Evolutionary conservation across 2,888 invertebrate species (phyloP).

Genomic region (Seira ritae): DNA sequence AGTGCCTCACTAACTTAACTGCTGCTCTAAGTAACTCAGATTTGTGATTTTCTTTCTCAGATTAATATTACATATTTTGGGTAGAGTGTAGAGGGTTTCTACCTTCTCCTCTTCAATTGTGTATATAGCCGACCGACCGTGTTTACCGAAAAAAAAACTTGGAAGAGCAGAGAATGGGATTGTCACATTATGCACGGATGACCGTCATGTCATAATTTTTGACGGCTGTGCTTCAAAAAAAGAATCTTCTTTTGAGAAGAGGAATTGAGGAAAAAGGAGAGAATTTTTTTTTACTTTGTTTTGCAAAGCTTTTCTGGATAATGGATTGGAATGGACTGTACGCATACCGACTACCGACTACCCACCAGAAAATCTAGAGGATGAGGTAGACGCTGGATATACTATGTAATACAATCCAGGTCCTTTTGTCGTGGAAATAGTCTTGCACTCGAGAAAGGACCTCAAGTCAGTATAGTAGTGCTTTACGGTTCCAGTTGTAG

Average conservation of each 20-base stretch:
- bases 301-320: neutral
- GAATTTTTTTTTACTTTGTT: neutral
- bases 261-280: neutral
- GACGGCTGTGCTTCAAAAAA: slow-evolving; percentile 34
- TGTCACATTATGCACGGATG: slow-evolving; percentile 61
- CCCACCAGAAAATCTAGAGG: too few relatives aligned
- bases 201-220: slow-evolving; percentile 64
- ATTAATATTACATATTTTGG: neutral
- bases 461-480: too few relatives aligned
- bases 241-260: neutral
- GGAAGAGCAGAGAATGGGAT: slow-evolving; percentile 22
- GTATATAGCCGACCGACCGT: too few relatives aligned
- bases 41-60: neutral
- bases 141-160: neutral
- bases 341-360: too few relatives aligned
- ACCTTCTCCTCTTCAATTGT: neutral
- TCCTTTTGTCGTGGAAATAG: too few relatives aligned
- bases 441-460: too few relatives aligned
- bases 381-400: too few relatives aligned
- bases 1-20: neutral
- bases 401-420: too few relatives aligned
- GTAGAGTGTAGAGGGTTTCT: neutral
- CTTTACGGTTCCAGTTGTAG: too few relatives aligned
- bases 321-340: too few relatives aligned
- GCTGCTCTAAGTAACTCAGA: neutral